Evolutionary conservation across 1,140 invertebrate genomes (phyloP).

Genomic region (Pararge aegeria): DNA sequence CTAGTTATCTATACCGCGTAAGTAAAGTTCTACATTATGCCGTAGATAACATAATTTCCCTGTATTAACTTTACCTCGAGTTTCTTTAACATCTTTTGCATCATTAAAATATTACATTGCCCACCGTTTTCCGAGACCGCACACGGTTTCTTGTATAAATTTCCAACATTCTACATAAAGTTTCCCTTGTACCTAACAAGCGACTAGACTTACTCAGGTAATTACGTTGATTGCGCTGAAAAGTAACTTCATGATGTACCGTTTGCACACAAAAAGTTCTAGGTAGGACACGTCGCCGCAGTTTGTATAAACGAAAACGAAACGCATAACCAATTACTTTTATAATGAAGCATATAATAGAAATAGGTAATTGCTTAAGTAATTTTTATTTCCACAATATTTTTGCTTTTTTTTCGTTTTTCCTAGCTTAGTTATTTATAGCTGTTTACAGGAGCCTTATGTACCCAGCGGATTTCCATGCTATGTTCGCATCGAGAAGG

Average conservation of each 20-base stretch:
- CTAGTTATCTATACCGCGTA: neutral
- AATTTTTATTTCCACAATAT: too few relatives aligned
- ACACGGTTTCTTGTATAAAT: conserved; percentile 30
- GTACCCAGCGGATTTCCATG: too few relatives aligned
- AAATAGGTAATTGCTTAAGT: too few relatives aligned
- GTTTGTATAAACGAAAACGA: neutral
- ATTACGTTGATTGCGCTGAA: conserved; percentile 30
- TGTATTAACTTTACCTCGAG: conserved; percentile 18
- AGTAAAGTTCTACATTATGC: conserved; percentile 14
- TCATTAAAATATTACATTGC: conserved; percentile 36
- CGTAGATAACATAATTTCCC: conserved; percentile 11
- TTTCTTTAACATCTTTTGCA: conserved; percentile 30
- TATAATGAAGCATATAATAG: too few relatives aligned
- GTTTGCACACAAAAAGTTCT: conserved; percentile 13
- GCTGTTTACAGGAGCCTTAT: too few relatives aligned
- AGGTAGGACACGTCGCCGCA: neutral
- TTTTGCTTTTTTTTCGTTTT: too few relatives aligned
- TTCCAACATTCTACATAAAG: conserved; percentile 30
- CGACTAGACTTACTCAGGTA: conserved; percentile 29
- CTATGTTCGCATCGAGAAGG: too few relatives aligned
- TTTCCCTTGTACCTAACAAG: conserved; percentile 31
- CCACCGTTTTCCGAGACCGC: conserved; percentile 26
- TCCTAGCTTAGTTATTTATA: too few relatives aligned
- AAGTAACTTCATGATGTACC: conserved; percentile 23
- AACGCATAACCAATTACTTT: neutral